Conservation (phyloP, 2,113 vertebrate species). For the Ia io region DNA sequence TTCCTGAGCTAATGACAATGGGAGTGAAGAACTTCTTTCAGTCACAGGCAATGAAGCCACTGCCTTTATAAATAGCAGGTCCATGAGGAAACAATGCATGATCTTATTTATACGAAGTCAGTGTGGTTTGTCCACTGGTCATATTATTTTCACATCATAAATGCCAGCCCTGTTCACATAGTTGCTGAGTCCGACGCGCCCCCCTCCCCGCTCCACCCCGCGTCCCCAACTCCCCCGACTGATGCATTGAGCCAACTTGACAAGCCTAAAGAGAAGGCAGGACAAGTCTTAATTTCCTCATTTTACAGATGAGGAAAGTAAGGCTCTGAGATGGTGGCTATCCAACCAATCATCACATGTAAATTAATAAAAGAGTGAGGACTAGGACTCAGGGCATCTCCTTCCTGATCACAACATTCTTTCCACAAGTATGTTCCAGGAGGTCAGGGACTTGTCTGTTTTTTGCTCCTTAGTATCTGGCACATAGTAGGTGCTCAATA, state of each 20-base stretch:
- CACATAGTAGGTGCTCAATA: background rate
- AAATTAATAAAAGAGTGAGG: background rate
- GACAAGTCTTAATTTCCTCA: background rate
- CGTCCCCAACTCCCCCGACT: background rate
- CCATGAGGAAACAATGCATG: fast-evolving
- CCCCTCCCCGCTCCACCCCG: background rate
- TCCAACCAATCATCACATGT: background rate
- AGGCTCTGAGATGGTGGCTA: background rate
- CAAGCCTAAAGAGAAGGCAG: background rate
- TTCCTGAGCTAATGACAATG: background rate
- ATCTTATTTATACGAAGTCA: background rate
- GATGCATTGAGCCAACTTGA: background rate
- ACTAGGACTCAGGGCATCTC: background rate
- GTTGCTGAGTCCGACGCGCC: background rate
- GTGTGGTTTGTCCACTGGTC: background rate
- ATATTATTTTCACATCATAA: background rate
- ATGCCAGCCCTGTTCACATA: fast-evolving
- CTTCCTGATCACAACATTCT: background rate
- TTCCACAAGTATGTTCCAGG: background rate
- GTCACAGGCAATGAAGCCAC: background rate
- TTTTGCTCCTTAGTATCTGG: background rate
- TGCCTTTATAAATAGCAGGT: background rate
- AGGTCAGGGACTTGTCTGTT: background rate
- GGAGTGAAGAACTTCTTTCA: background rate
- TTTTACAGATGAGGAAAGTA: background rate